These are phyloP conservation scores for Aulostomus chinensis DNA, from an alignment of 2,797 vertebrate genomes.

Conservation along the genomic window DNA sequence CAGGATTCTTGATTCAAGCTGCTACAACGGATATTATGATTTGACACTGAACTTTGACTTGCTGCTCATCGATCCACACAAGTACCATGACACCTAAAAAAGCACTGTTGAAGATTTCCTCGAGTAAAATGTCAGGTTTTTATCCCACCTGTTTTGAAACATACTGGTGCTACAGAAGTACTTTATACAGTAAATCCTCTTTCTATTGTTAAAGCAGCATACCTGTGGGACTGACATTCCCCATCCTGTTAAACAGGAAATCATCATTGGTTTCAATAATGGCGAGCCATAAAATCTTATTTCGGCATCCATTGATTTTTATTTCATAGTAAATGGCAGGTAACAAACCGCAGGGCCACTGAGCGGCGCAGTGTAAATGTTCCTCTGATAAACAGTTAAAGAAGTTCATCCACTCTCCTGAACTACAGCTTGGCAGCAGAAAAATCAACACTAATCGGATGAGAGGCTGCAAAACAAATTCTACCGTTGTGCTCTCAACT, in stretches of 20 bases:
- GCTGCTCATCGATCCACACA: conserved; percentile 27
- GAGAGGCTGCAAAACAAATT: conserved; percentile 89
- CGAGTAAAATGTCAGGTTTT: too few species aligned
- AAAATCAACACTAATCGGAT: conserved; percentile 95
- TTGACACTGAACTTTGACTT: conserved; percentile 33
- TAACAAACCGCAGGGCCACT: conserved; percentile 75
- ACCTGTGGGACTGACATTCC: conserved; percentile 62
- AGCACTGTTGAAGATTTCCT: conserved; percentile 6
- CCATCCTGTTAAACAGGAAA: conserved; percentile 66
- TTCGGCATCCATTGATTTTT: conserved; percentile 80
- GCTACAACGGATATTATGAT: conserved; percentile 25
- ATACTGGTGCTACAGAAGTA: neutral
- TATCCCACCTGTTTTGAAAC: too few species aligned
- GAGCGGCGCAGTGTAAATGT: conserved; percentile 72
- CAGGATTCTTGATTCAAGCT: conserved; percentile 35
- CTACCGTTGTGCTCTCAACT: conserved; percentile 73
- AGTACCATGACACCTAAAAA: conserved; percentile 27
- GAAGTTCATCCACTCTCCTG: conserved; percentile 84
- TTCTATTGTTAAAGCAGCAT: conserved; percentile 14
- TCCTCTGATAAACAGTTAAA: conserved; percentile 85
- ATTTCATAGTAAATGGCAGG: conserved; percentile 84
- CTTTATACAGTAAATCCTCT: conserved; percentile 9
- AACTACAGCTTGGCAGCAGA: conserved; percentile 80
- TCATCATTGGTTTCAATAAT: conserved; percentile 71
- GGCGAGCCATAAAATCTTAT: conserved; percentile 68